A percentile compares a stretch with the other conserved stretches of the same genome.
phyloP scores from a whole-genome alignment of 2,888 invertebrate genomes.

The Nowickia ferox region DNA sequence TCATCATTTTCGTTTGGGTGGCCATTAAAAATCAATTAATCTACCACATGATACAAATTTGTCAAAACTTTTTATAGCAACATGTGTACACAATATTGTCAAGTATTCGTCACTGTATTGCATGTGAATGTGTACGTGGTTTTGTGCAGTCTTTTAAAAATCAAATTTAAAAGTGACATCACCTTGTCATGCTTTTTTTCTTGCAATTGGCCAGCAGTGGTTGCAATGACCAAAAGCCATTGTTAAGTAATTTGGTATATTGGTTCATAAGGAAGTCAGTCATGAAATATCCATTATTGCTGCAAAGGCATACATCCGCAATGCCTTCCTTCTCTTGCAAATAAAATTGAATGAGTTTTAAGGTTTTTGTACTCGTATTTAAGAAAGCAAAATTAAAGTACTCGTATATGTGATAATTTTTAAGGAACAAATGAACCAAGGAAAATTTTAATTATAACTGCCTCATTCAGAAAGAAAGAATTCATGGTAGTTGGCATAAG shows the following conservation, averaged over 20 bases:
- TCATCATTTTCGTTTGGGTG: slow-evolving; percentile 62
- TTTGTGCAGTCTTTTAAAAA: slow-evolving; percentile 1
- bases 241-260: slow-evolving; percentile 59
- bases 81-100: background rate
- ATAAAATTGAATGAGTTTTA: background rate
- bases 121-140: background rate
- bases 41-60: slow-evolving; percentile 62
- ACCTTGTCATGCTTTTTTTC: slow-evolving; percentile 41
- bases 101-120: slow-evolving; percentile 18
- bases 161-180: slow-evolving; percentile 51
- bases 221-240: slow-evolving; percentile 31
- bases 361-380: too few species aligned
- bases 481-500: too few species aligned
- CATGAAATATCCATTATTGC: slow-evolving; percentile 55
- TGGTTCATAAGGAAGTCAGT: slow-evolving; percentile 46
- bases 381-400: too few species aligned
- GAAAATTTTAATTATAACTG: too few species aligned
- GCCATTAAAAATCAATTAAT: slow-evolving; percentile 72
- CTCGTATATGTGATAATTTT: too few species aligned
- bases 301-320: background rate
- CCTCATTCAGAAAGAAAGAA: too few species aligned
- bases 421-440: too few species aligned
- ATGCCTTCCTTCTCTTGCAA: background rate
- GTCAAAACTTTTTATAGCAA: slow-evolving; percentile 11
- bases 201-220: background rate